Base-by-base conservation (phyloP, 2,797 vertebrate species). In the Chaunax sp. region DNA sequence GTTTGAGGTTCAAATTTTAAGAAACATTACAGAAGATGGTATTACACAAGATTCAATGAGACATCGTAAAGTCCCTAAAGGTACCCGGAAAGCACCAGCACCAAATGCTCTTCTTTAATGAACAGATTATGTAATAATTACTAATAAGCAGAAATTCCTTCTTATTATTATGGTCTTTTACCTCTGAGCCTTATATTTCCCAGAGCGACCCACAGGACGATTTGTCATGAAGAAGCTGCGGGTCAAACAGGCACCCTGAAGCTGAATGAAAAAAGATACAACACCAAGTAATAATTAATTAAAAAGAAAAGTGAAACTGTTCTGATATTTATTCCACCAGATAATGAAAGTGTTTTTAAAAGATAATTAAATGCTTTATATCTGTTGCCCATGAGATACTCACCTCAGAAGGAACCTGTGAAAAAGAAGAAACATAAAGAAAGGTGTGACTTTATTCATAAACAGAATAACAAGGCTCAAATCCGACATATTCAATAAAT, bases 111-210 rank as follows among this genome's bases (percentile, higher is more conserved):
- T 33, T 7, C 3, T 41, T n/a, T 61, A 6, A 11, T 38, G 6
- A 35, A 19, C 1, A 22, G 1, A 46, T 38, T 25, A 7, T 35
- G 18, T 20, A 28, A 45, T n/a, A 30, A 43, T 55, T 50, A 22
- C n/a, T 7, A 13, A 25, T 12, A 5, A 8, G 15, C 2, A 7
- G 19, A 20, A 2, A 46, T 46, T 6, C 57, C 19, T 51, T 45
- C 38, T 73, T 18, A 18, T 15, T 19, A 26, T 41, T 3, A 7
- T 40, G 2, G 5, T 30, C 13, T 64, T 44, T 82, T 80, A 92
- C 92, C 92, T 92, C 63, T 89, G 85, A 63, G 76, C 80, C 43
- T 46, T 84, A 75, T 93, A 94, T 75, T 83, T 89, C 46, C 93
- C 93, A 28, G 94, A 94, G 16, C 91, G 90, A 55, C 87, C 79